Evolutionary conservation across 1,140 invertebrate species (phyloP).

Genomic region (Pararge aegeria): DNA sequence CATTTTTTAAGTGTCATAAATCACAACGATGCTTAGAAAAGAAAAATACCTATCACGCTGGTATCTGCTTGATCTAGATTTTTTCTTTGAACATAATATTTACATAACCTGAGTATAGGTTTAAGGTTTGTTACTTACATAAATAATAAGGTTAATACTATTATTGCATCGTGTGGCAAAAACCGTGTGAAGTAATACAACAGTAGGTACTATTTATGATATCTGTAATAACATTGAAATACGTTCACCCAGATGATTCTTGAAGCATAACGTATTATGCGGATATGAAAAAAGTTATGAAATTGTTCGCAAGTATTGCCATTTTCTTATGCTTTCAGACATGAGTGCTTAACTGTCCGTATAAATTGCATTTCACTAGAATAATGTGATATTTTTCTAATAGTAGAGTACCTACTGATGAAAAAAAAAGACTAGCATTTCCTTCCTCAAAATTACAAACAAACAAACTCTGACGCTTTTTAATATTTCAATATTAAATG

Average conservation of each 20-base stretch:
- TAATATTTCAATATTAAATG: too few species aligned
- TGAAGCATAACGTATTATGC: constrained; percentile 24
- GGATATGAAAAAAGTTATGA: constrained; percentile 20
- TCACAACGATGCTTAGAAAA: too few species aligned
- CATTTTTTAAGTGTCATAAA: too few species aligned
- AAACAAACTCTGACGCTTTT: too few species aligned
- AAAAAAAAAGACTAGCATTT: too few species aligned
- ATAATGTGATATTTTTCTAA: neutral
- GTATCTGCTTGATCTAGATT: too few species aligned
- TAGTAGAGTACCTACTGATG: neutral
- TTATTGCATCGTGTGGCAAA: constrained; percentile 17
- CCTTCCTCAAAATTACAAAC: too few species aligned
- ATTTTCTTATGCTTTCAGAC: constrained; percentile 10
- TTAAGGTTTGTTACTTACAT: neutral
- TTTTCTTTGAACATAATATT: too few species aligned
- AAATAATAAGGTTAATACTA: constrained; percentile 7
- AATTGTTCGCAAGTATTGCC: constrained; percentile 4
- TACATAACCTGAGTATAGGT: too few species aligned
- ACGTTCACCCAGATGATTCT: constrained; percentile 24
- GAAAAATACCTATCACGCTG: too few species aligned
- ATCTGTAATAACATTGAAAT: constrained; percentile 23
- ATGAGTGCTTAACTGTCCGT: constrained; percentile 1
- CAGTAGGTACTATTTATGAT: constrained; percentile 18
- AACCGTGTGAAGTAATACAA: constrained; percentile 22
- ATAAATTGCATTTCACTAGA: neutral